Percentiles rank a stretch among this genome's conserved stretches.
Evolutionary conservation across 2,113 vertebrate genomes (phyloP).

Genomic region (Podarcis raffonei): DNA sequence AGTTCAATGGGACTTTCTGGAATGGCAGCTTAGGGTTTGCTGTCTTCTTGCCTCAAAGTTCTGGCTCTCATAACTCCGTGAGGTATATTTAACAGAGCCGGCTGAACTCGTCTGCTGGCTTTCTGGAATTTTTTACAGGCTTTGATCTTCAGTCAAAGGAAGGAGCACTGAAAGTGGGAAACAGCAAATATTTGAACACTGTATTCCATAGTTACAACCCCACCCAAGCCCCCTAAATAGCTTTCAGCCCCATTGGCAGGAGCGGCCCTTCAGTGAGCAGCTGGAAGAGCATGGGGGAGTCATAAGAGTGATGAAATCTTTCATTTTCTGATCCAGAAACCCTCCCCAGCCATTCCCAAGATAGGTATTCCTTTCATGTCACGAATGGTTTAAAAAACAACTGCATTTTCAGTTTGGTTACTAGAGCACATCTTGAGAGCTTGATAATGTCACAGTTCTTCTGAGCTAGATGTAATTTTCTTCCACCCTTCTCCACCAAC

Average conservation of each 20-base stretch:
- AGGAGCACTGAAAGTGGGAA: slow-evolving; percentile 17
- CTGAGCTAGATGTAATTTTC: background rate
- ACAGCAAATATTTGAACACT: slow-evolving; percentile 9
- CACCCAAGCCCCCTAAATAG: slow-evolving; percentile 31
- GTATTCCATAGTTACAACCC: slow-evolving; percentile 1
- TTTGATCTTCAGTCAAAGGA: slow-evolving; percentile 24
- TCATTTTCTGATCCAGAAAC: background rate
- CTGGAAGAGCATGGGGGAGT: background rate
- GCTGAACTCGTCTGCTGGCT: slow-evolving; percentile 22
- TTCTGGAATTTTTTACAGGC: slow-evolving; percentile 15
- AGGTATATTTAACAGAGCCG: background rate
- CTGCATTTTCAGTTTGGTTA: background rate
- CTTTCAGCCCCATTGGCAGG: slow-evolving; percentile 11
- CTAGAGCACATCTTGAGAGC: background rate
- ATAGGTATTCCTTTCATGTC: background rate
- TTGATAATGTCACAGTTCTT: background rate
- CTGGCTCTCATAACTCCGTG: background rate
- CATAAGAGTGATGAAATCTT: background rate
- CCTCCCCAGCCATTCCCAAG: slow-evolving; percentile 20
- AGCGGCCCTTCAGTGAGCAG: background rate
- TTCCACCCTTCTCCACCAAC: too few relatives aligned
- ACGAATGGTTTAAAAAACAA: background rate
- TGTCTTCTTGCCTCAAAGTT: background rate
- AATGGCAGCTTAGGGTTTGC: background rate
- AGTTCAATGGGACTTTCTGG: background rate